Evolutionary conservation across 2,797 vertebrate genomes (phyloP), one percentile per base, ranked within the genome.

Genomic region (Leucoraja ocellata): DNA sequence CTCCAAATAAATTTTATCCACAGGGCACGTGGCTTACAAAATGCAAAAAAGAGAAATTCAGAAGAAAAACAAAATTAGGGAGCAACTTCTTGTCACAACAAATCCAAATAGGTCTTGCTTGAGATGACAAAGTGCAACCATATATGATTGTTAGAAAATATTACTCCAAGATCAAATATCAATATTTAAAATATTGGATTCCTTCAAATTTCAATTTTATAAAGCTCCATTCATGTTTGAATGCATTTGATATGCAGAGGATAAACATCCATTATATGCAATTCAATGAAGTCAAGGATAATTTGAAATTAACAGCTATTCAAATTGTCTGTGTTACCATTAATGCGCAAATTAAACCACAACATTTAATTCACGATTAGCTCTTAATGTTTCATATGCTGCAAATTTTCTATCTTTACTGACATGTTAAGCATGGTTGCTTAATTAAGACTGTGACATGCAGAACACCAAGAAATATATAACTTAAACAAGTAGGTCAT

Each of bases 1-100:
- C 81, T 84, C 58, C 63, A 91, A 36, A 91, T 39, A 39, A 9
- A 71, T 65, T 23, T 91, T 36, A 92, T 25, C 71, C 76, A 28
- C 65, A n/a, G 73, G 36, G 94, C 32, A 94, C 74, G 93, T 32
- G 93, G 6, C 88, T 74, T 78, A 79, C 74, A 77, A 81, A 71
- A 39, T 13, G 61, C 16, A 78, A 36, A 28, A 28, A 76, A 10
- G 79, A 74, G 71, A 23, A 63, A 76, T 88, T 76, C 65, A 76
- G 36, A 76, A 36, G 32, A 21, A 68, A 71, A 6, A 76, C 46
- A 36, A 76, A 23, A 76, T 76, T 39, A 91, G 90, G 21, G 46
- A 91, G 39, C 68, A 91, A 36, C 14, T n/a, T 21, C 61, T 63
- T 74, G 25, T 74, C 9, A 10, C 39, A 76, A 74, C 23, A 36